Evolutionary conservation across 2,113 vertebrate genomes (phyloP), one percentile per base, ranked within the genome.

Genomic region (Hippocampus comes): DNA sequence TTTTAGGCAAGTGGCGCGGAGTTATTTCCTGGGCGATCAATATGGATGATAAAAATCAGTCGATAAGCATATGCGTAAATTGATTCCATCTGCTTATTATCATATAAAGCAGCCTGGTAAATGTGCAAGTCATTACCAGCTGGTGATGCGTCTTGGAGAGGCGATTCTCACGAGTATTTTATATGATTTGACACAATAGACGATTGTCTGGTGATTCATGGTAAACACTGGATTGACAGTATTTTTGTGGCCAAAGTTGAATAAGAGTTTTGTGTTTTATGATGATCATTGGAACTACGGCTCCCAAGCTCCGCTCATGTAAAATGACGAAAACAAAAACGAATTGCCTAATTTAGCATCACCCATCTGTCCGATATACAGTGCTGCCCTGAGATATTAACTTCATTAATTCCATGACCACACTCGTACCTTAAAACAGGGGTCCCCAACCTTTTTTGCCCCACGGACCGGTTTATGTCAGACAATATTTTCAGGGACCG

Each of bases 51-150:
- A 79, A 80, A 67, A 82, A 84, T 81, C 79, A 56, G 85, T 92
- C 92, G 90, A 92, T 92, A 93, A 93, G 84, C 88, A 87, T 92
- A 93, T 92, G 91, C 90, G 86, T 90, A 72, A 87, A 93, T 92
- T 90, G 92, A 93, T 92, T 89, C 65, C 61, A 85, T 86, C 78
- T 80, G 64, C 90, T 89, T 88, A 92, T 92, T 92, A 91, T 91
- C 92, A 93, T 92, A 92, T 92, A 91, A 91, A 93, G 84, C 89
- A 90, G 87, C 51, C 82, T 79, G 81, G 91, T 93, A 92, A 92
- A 88, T 91, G 90, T 90, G 90, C 91, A 91, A 87, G 78, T 91
- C 84, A 91, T 90, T 89, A 87, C 74, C 23, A 12, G 56, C 56
- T 67, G 63, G 63, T 43, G 41, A 65, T 6, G 38, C 5, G 12